A percentile compares a stretch with the other conserved stretches of the same genome.
Conservation (phyloP, 2,113 vertebrate species). For the Eulemur rufifrons region DNA sequence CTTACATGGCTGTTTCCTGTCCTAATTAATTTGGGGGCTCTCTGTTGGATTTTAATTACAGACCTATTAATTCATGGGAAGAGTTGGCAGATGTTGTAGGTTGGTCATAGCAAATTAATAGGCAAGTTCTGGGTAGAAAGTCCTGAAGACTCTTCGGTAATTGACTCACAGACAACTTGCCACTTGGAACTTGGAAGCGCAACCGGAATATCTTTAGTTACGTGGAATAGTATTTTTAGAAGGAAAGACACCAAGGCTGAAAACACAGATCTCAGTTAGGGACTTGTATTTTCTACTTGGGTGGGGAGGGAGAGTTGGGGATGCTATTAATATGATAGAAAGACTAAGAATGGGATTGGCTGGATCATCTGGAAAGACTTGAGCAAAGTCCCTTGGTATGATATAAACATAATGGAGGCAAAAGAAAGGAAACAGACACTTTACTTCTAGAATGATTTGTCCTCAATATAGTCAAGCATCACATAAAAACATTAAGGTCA, state of each 20-base stretch:
- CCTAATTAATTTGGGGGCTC: slow-evolving; percentile 82
- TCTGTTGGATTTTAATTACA: slow-evolving; percentile 85
- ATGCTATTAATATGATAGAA: background rate
- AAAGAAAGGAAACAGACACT: background rate
- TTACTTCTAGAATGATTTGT: background rate
- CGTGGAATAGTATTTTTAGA: background rate
- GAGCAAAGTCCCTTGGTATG: background rate
- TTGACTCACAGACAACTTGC: slow-evolving; percentile 32
- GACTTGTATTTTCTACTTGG: background rate
- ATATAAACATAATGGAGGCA: background rate
- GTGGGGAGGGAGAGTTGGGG: background rate
- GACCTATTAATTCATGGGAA: slow-evolving; percentile 80
- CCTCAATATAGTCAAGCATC: background rate
- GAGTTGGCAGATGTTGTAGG: slow-evolving; percentile 81
- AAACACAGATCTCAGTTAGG: background rate
- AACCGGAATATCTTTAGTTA: background rate
- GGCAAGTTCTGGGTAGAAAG: slow-evolving; percentile 73
- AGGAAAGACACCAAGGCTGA: background rate
- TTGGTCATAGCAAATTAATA: slow-evolving; percentile 81
- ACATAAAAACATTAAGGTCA: background rate
- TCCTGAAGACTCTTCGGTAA: slow-evolving; percentile 62
- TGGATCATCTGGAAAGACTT: background rate
- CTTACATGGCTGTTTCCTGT: slow-evolving; percentile 61
- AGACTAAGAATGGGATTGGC: background rate
- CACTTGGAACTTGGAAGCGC: background rate